Evolutionary conservation across 2,797 vertebrate genomes (phyloP), one percentile per base, ranked within the genome.

Genomic region (Benthosema pterotum): DNA sequence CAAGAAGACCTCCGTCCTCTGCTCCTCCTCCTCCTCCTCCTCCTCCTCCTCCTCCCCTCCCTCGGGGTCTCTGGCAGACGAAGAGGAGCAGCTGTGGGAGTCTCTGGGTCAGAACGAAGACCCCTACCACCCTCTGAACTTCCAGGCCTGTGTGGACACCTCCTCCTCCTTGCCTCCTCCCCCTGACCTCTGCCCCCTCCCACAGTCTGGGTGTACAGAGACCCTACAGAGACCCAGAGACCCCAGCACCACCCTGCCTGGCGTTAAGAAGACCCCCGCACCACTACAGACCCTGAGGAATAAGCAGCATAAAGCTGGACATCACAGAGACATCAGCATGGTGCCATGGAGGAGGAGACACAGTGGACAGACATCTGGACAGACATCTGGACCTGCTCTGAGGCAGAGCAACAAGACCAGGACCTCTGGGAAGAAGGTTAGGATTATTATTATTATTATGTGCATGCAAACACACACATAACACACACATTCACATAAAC

Each of bases 41-140:
- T n/a, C n/a, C n/a, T n/a, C n/a, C n/a, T n/a, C n/a, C n/a, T n/a
- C n/a, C n/a, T n/a, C n/a, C n/a, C 57, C 68, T 16, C 57, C 68
- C 15, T 54, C 75, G 49, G 83, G 75, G 0, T 85, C 83, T n/a
- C n/a, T n/a, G 0, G 86, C 90, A 45, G 88, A 90, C 0, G 91
- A 92, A 13, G 91, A 92, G n/a, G 89, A 92, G 16, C 81, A 80
- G 38, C 82, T 93, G 43, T 94, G 93, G 92, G 84, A 72, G 14
- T 85, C 85, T 9, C 86, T 94, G 11, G 58, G 71, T 48, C 68
- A 50, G 38, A 82, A 65, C 2, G 58, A 89, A 0, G 92, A 94
- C 77, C 92, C 93, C 0, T 93, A 91, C 62, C 92, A 94, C 74
- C 93, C 93, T 0, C 72, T 94, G 16, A 92, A 92, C 79, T 94